Evolutionary conservation across 2,113 vertebrate species (phyloP).

Genomic region (Mirounga angustirostris): DNA sequence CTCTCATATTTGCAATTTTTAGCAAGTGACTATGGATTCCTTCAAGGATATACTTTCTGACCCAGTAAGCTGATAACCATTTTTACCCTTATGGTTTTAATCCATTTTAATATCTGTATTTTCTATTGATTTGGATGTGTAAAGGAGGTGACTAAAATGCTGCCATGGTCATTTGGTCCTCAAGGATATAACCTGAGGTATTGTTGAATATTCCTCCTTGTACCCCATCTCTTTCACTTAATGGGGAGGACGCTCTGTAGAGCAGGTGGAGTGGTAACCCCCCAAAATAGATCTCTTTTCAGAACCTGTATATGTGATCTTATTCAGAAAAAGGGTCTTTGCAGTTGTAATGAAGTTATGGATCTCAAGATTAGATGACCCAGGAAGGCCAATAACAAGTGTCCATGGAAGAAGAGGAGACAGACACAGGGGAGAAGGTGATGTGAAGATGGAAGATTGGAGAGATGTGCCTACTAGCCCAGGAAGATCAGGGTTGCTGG

Average conservation of each 20-base stretch:
- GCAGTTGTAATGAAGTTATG: background rate
- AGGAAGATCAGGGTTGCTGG: background rate
- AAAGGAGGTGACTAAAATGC: slow-evolving; percentile 20
- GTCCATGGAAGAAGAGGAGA: background rate
- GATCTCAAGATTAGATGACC: background rate
- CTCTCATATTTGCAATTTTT: background rate
- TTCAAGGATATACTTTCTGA: background rate
- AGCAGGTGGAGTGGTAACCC: background rate
- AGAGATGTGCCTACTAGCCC: background rate
- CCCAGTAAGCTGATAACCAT: background rate
- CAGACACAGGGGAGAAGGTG: background rate
- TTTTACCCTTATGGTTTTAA: slow-evolving; percentile 21
- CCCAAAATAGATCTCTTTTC: background rate
- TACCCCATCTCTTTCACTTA: background rate
- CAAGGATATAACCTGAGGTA: background rate
- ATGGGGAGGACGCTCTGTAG: too few relatives aligned
- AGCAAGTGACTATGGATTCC: background rate
- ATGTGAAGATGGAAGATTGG: background rate
- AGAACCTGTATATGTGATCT: background rate
- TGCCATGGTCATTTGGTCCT: background rate
- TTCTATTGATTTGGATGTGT: slow-evolving; percentile 19
- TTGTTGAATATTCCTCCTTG: background rate
- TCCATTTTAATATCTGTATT: background rate
- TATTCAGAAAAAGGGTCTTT: background rate
- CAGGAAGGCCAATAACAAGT: background rate